A percentile compares a stretch with the other conserved stretches of the same genome.
phyloP scores from a whole-genome alignment of 2,113 vertebrate species.

The Dicerorhinus sumatrensis region DNA sequence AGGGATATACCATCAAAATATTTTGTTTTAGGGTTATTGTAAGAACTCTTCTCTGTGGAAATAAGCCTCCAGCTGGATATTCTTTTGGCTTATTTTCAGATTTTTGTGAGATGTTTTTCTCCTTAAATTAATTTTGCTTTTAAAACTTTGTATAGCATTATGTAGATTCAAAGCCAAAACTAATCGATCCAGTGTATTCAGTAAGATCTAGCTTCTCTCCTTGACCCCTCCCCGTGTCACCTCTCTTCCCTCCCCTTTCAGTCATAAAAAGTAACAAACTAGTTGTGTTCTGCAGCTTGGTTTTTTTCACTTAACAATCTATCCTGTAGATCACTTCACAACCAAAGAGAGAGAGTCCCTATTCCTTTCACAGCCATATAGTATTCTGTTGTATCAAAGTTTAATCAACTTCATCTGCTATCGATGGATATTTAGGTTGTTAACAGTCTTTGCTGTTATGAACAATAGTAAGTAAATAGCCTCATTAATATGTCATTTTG shows the following conservation, averaged over 20 bases:
- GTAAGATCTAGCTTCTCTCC: neutral
- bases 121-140: neutral
- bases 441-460: neutral
- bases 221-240: rapidly evolving
- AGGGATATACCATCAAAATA: neutral
- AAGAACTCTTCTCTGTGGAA: neutral
- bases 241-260: neutral
- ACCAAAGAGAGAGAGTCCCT: rapidly evolving
- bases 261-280: rapidly evolving
- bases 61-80: neutral
- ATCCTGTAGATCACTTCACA: neutral
- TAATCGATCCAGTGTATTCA: neutral
- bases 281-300: rapidly evolving
- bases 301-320: rapidly evolving
- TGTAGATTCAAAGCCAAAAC: neutral
- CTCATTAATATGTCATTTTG: neutral
- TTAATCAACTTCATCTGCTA: rapidly evolving
- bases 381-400: neutral
- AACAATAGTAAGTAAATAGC: neutral
- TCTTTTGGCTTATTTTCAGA: neutral
- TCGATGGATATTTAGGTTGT: neutral
- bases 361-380: neutral
- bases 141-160: neutral
- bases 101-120: neutral
- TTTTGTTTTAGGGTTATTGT: neutral